Base-by-base conservation (phyloP, 2,888 invertebrate species). In the Polia nebulosa region DNA sequence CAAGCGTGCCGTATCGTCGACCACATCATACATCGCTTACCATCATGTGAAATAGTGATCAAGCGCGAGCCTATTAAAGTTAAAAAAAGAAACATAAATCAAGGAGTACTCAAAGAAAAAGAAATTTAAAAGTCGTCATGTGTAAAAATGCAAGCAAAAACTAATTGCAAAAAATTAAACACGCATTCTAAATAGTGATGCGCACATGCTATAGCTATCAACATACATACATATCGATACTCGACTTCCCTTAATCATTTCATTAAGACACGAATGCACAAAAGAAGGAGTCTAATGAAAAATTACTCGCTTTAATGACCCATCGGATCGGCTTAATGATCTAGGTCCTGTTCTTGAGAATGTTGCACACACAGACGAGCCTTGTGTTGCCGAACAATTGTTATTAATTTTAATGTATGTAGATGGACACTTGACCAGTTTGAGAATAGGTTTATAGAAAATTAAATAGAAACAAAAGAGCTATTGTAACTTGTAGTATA, bases 161-260 rank as follows among this genome's bases (percentile, higher is more conserved):
- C 1, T 52, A 41, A 32, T 41, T 52, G 20, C 34, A 49, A 32
- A 56, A 44, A 45, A 15, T 13, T 7, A 20, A n/a, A 52, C 0
- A 20, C 8, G 8, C 22, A 57, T 22, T 41, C 8, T 5, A 49
- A 76, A 72, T 74, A 81, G 82, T 81, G 80, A 63, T 64, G 69
- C 39, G 45, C 49, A 39, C 62, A 59, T 22, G 41, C 47, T 65
- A 58, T 70, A 78, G 36, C 13, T 29, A 61, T 62, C 55, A 59
- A 59, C 22, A 56, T 64, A 65, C 22, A 56, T 64, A 65, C 27
- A 74, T 78, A 81, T 77, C 83, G 81, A 84, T 80, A 80, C 82
- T 77, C 87, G 80, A 89, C 90, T 90, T 91, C 90, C 91, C 89
- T 89, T 90, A 93, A 92, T 93, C 90, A 93, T 91, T 92, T 92